A percentile compares a stretch with the other conserved stretches of the same genome.
Conservation (phyloP, 2,888 invertebrate species). For the Dioctria linearis region DNA sequence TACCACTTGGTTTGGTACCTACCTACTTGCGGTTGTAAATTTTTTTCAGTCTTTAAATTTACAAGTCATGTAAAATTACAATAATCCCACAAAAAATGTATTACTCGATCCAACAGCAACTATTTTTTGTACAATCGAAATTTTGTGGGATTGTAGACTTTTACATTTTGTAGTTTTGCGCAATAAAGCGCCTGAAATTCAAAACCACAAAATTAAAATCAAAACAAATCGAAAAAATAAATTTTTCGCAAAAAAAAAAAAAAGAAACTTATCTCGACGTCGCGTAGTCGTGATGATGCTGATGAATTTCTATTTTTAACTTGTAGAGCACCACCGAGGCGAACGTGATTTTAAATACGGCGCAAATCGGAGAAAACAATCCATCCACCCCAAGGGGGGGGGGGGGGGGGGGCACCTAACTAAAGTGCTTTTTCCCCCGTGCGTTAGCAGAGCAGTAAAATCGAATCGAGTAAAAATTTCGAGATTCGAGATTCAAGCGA, state of each 20-base stretch:
- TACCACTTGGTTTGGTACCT: too few species aligned
- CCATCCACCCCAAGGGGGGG: neutral
- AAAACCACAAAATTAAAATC: neutral
- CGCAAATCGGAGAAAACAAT: slow-evolving; percentile 39
- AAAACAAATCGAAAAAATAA: neutral
- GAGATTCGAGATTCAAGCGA: slow-evolving; percentile 15
- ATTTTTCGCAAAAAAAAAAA: neutral
- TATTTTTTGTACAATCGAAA: too few species aligned
- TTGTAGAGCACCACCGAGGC: slow-evolving; percentile 21
- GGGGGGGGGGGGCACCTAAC: neutral
- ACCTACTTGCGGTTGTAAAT: too few species aligned
- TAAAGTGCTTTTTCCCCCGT: slow-evolving; percentile 14
- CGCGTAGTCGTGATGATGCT: neutral
- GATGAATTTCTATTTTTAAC: slow-evolving; percentile 41
- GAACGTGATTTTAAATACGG: slow-evolving; percentile 20
- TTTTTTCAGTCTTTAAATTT: too few species aligned
- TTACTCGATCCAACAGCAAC: too few species aligned
- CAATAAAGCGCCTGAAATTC: neutral
- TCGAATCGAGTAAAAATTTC: neutral
- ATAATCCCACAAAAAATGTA: too few species aligned
- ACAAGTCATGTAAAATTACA: too few species aligned
- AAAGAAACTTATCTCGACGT: neutral
- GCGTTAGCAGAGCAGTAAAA: slow-evolving; percentile 33
- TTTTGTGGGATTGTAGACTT: too few species aligned
- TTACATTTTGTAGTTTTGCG: too few species aligned